Evolutionary conservation across 2,113 vertebrate species (phyloP).

Genomic region (Misgurnus anguillicaudatus): DNA sequence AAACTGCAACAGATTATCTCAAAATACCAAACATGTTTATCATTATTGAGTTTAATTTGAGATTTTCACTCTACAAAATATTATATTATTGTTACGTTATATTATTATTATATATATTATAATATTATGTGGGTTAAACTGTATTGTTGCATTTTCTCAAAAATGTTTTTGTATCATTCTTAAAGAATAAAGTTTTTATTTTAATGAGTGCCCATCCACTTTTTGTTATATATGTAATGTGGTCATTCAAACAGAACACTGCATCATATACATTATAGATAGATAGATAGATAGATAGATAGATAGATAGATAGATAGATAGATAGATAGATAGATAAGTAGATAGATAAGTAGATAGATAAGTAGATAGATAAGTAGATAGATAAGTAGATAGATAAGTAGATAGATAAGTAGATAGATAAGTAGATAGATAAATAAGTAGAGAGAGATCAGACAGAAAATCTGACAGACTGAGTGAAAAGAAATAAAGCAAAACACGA

Average conservation of each 20-base stretch:
- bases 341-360: too few species aligned
- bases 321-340: too few species aligned
- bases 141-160: slow-evolving; percentile 13
- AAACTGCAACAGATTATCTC: neutral
- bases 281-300: too few species aligned
- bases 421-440: neutral
- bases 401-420: too few species aligned
- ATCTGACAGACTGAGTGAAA: neutral
- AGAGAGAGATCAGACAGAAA: neutral
- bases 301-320: too few species aligned
- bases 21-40: neutral
- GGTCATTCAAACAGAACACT: too few species aligned
- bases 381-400: too few species aligned
- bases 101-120: neutral
- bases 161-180: slow-evolving; percentile 8
- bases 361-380: too few species aligned
- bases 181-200: slow-evolving; percentile 14
- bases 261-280: too few species aligned
- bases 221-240: too few species aligned
- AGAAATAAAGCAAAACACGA: neutral
- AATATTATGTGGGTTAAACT: slow-evolving; percentile 1
- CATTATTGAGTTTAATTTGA: neutral
- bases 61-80: neutral
- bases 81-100: neutral
- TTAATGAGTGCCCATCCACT: too few species aligned